Base-by-base conservation (phyloP, 1,140 invertebrate genomes). In the Sweltsa coloradensis region DNA sequence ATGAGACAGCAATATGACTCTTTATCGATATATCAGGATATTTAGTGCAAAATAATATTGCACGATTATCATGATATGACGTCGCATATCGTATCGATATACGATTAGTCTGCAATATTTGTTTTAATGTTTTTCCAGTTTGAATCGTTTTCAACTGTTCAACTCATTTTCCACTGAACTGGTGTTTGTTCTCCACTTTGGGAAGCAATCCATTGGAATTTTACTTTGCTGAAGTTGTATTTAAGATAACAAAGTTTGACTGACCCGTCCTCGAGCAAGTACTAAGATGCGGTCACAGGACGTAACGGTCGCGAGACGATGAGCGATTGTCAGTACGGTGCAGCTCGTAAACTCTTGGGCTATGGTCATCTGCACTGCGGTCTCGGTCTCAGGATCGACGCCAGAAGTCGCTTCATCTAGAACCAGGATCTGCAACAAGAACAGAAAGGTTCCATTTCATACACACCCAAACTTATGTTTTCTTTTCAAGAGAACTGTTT, bases 351-450 rank as follows among this genome's bases (percentile, higher is more conserved):
- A 70, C 47, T 67, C 64, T 2, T 60, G 53, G 36, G 64, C 53
- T 37, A 73, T 64, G 4, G 67, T 66, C 16, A 51, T 58, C 24
- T 70, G 63, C 16, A 72, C 59, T 3, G 61, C 49, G 13, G 52
- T 47, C 50, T 68, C 67, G 1, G 68, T 68, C 54, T 69, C 62
- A 3, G 60, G 63, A 60, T 82, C 79, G 3, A 81, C 68, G 5
- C 74, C 64, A 26, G 77, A 76, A 2, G 78, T 80, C 3, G 81
- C 79, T 64, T 83, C 80, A 57, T 84, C 81, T 25, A 84, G 50
- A 16, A 83, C 57, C 13, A 83, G 51, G 43, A 84, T 66, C 66
- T 72, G 25, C 49, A 56, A 58, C 57, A 36, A 55, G 44, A 50
- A 42, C 0, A 19, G 45, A 11, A 31, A 16, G n/a, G 11, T 11